phyloP scores from a whole-genome alignment of 2,888 invertebrate species.

The Physocephala rufipes region DNA sequence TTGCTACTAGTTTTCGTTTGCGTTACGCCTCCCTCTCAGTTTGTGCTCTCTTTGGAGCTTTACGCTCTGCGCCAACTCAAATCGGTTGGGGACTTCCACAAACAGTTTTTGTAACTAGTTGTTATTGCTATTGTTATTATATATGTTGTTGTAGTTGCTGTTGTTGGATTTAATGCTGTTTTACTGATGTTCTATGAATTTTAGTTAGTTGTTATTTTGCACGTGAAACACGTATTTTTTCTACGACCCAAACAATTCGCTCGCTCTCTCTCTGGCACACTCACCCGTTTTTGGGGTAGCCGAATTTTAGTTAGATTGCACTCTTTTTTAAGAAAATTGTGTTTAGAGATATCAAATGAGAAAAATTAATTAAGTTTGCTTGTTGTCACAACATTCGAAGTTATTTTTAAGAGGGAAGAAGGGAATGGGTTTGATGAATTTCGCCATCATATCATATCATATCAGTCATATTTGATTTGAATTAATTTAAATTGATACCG shows the following conservation, averaged over 20 bases:
- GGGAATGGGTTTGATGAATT: too few relatives aligned
- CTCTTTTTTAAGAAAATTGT: too few relatives aligned
- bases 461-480: too few relatives aligned
- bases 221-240: constrained; percentile 24
- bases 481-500: neutral
- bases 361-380: too few relatives aligned
- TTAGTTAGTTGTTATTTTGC: constrained; percentile 9
- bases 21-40: constrained; percentile 7
- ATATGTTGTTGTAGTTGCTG: neutral
- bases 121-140: constrained; percentile 17
- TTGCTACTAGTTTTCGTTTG: neutral
- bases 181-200: too few relatives aligned
- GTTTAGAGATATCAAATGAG: too few relatives aligned
- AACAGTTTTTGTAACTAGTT: neutral
- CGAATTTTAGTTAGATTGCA: too few relatives aligned
- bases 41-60: neutral
- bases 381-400: too few relatives aligned
- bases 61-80: neutral
- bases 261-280: neutral
- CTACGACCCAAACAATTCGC: constrained; percentile 22
- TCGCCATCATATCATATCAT: too few relatives aligned
- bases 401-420: too few relatives aligned
- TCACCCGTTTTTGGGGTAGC: too few relatives aligned
- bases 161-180: constrained; percentile 22
- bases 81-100: neutral